Conservation (phyloP, 2,113 vertebrate genomes). For the Tylochromis polylepis region DNA sequence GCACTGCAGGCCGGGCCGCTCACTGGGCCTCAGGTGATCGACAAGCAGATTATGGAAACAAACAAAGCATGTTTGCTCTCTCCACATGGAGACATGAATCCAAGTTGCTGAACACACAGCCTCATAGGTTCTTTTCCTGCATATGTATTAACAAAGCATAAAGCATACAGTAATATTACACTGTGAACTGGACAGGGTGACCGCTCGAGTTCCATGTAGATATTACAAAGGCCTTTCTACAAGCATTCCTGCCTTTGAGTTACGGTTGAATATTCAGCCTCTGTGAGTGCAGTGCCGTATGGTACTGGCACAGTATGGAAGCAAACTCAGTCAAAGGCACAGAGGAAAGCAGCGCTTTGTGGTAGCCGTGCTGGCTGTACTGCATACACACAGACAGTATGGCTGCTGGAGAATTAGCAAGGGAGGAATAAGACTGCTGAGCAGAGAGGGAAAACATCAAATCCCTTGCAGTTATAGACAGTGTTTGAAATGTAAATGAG, state of each 20-base stretch:
- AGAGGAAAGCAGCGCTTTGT: conserved; percentile 59
- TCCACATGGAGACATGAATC: conserved; percentile 40
- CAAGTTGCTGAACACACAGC: conserved; percentile 2
- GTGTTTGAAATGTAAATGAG: conserved; percentile 76
- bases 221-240: neutral
- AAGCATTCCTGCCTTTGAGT: conserved; percentile 35
- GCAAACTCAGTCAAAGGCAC: conserved; percentile 52
- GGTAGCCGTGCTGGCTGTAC: conserved; percentile 49
- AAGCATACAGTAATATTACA: neutral
- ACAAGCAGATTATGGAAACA: conserved; percentile 71
- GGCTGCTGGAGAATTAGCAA: conserved; percentile 63
- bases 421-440: conserved; percentile 61
- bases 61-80: conserved; percentile 70
- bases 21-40: conserved; percentile 62
- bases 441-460: conserved; percentile 68
- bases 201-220: neutral
- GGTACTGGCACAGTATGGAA: conserved; percentile 61
- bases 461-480: conserved; percentile 72
- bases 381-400: conserved; percentile 53
- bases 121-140: neutral
- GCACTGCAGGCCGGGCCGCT: conserved; percentile 17
- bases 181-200: neutral
- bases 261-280: conserved; percentile 21
- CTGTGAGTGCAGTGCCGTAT: conserved; percentile 36
- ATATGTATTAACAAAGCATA: conserved; percentile 15